Conservation (phyloP, 64 coral and sea anemone species). For the Dendrophyllia cribrosa region DNA sequence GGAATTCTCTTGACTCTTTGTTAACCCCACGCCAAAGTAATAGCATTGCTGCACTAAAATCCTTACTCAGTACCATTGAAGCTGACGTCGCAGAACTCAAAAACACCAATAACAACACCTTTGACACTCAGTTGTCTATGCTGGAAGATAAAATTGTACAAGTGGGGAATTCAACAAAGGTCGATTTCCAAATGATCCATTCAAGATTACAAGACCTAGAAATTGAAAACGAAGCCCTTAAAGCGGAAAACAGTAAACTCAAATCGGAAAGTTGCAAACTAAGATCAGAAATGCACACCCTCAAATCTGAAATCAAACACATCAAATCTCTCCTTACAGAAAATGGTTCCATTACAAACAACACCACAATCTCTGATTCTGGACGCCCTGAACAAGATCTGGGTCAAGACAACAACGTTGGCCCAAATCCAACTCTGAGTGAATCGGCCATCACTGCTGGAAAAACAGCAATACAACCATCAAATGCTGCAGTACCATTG, state of each 20-base stretch:
- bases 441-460: neutral
- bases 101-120: neutral
- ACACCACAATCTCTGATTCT: neutral
- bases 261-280: neutral
- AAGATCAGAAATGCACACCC: neutral
- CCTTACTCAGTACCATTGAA: neutral
- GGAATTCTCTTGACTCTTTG: slow-evolving; percentile 34
- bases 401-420: neutral
- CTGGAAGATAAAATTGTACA: slow-evolving; percentile 31
- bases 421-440: neutral
- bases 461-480: too few species aligned
- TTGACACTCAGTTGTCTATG: neutral
- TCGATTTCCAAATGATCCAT: slow-evolving; percentile 7
- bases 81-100: slow-evolving; percentile 16
- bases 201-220: slow-evolving; percentile 18
- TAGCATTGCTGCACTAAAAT: slow-evolving; percentile 3
- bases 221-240: slow-evolving; percentile 1
- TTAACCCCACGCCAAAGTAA: neutral
- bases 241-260: slow-evolving; percentile 4
- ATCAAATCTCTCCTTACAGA: neutral
- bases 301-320: slow-evolving; percentile 19
- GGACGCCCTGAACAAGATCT: too few species aligned
- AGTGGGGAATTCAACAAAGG: slow-evolving; percentile 25
- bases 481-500: too few species aligned
- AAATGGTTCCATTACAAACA: neutral